A percentile compares a stretch with the other conserved stretches of the same genome.
phyloP scores from a whole-genome alignment of 1,140 invertebrate species.

The Drosophila biarmipes region DNA sequence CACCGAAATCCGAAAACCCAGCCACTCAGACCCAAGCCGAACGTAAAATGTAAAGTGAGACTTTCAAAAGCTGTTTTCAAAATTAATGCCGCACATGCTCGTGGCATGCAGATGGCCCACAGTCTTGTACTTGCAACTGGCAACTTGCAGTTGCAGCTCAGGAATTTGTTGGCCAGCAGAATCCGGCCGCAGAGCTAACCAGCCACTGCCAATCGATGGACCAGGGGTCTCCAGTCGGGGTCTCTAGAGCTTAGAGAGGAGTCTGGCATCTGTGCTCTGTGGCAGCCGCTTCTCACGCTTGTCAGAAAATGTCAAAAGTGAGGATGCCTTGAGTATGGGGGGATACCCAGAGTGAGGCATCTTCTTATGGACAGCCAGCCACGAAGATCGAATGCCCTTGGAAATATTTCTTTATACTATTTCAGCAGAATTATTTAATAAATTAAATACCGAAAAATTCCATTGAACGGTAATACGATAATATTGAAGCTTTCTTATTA shows the following conservation, averaged over 20 bases:
- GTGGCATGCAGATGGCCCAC: constrained; percentile 59
- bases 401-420: no score
- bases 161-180: constrained; percentile 27
- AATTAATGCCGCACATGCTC: constrained; percentile 64
- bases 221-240: constrained; percentile 42
- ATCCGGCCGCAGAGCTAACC: constrained; percentile 20
- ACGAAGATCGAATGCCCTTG: constrained; percentile 14
- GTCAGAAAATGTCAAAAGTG: constrained; percentile 82
- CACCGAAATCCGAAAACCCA: constrained; percentile 10
- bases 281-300: constrained; percentile 70
- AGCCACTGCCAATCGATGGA: constrained; percentile 64
- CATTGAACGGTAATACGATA: no score
- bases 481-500: no score
- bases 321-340: constrained; percentile 50
- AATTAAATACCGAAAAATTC: not conserved
- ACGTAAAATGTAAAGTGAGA: constrained; percentile 42
- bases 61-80: constrained; percentile 55
- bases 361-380: constrained; percentile 2
- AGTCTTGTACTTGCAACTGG: constrained; percentile 26
- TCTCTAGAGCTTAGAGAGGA: constrained; percentile 20
- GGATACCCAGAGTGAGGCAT: constrained; percentile 16
- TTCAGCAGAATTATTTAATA: not conserved
- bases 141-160: constrained; percentile 3
- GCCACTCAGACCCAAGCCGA: constrained; percentile 29
- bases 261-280: constrained; percentile 1